Percentiles rank a stretch among this genome's conserved stretches.
Conservation (phyloP, 2,797 vertebrate genomes). For the Lateolabrax maculatus region DNA sequence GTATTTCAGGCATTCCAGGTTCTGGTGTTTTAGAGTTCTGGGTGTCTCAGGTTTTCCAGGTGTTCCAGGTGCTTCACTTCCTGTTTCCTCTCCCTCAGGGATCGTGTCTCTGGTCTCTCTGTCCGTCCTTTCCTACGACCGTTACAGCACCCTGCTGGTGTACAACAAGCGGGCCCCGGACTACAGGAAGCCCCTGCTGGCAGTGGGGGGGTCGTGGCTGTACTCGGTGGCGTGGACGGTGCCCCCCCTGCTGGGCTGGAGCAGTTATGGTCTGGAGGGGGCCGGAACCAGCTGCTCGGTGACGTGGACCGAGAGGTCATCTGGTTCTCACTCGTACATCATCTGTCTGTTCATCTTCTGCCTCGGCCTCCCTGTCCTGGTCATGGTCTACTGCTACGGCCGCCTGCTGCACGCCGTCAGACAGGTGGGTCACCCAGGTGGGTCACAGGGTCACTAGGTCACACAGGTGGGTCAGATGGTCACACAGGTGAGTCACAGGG, state of each 20-base stretch:
- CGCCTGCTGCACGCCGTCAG: conserved; percentile 84
- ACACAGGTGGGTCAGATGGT: too few species aligned
- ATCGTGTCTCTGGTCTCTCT: conserved; percentile 88
- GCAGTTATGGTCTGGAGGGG: conserved; percentile 87
- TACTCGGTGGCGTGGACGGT: conserved; percentile 88
- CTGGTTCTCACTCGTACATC: conserved; percentile 82
- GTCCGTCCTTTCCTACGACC: conserved; percentile 87
- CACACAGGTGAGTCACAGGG: conserved; percentile 10
- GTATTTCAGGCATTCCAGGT: background rate
- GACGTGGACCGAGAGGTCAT: conserved; percentile 82
- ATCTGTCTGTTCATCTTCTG: conserved; percentile 90
- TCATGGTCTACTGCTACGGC: conserved; percentile 87
- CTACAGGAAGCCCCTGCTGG: conserved; percentile 83
- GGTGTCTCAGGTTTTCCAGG: too few species aligned
- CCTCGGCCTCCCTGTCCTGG: conserved; percentile 81
- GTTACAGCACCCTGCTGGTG: conserved; percentile 86
- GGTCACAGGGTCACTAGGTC: too few species aligned
- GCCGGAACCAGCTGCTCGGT: conserved; percentile 88
- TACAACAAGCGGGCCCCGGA: conserved; percentile 77
- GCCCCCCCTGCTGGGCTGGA: conserved; percentile 89
- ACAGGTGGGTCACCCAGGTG: conserved; percentile 85
- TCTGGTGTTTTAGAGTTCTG: too few species aligned
- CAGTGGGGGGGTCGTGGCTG: conserved; percentile 84
- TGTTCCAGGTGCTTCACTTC: background rate
- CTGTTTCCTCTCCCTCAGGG: conserved; percentile 66